Percentiles rank a stretch among this genome's conserved stretches.
Evolutionary conservation across 64 coral and sea anemone genomes (phyloP).

Genomic region (Pachyseris speciosa): DNA sequence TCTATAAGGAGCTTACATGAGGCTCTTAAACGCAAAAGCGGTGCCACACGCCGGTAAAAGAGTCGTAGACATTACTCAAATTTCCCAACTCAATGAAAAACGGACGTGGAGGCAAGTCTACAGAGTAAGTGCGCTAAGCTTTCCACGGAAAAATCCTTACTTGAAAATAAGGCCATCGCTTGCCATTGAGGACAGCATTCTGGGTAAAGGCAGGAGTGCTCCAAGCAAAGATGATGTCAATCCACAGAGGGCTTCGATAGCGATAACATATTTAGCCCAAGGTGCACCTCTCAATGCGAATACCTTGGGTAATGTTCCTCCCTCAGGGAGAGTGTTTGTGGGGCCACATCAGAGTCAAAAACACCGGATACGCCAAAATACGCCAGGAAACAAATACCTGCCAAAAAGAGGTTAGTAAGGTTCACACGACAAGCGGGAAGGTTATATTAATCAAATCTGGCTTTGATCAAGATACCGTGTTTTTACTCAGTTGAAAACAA

Average conservation of each 20-base stretch:
- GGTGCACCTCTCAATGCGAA: background rate
- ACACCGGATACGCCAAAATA: conserved; percentile 25
- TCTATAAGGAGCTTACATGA: too few relatives aligned
- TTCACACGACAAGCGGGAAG: too few relatives aligned
- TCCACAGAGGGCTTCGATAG: conserved; percentile 40
- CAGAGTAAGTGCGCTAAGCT: too few relatives aligned
- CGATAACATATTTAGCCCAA: conserved; percentile 37
- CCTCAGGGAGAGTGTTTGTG: background rate
- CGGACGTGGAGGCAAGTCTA: too few relatives aligned
- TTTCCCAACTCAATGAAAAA: too few relatives aligned
- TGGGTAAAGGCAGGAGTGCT: conserved; percentile 10
- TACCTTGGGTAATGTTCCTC: conserved; percentile 15
- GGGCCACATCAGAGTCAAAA: conserved; percentile 31
- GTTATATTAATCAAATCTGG: background rate
- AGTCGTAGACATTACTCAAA: too few relatives aligned
- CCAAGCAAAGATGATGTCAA: conserved; percentile 16
- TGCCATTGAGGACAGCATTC: conserved; percentile 51
- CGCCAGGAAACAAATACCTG: conserved; percentile 23
- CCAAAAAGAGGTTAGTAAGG: too few relatives aligned
- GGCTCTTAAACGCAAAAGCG: too few relatives aligned
- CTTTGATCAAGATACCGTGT: too few relatives aligned
- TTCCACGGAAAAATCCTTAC: background rate
- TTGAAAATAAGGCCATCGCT: too few relatives aligned
- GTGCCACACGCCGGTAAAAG: too few relatives aligned
- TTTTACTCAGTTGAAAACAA: too few relatives aligned